These are phyloP conservation scores for Scalopus aquaticus DNA, from an alignment of 2,113 vertebrate genomes.

Conservation along the genomic window DNA sequence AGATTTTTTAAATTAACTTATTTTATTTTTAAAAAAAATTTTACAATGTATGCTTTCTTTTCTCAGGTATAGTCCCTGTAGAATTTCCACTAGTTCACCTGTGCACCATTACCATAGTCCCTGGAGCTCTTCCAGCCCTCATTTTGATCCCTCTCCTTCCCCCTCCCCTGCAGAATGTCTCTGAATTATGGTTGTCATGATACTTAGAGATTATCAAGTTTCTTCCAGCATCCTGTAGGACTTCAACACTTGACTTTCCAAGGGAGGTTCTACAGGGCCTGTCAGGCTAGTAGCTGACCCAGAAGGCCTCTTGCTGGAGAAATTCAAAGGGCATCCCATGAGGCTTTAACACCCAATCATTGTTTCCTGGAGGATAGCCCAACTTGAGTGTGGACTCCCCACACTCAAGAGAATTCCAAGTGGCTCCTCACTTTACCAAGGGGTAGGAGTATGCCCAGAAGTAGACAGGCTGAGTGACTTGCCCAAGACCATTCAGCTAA, in stretches of 20 bases:
- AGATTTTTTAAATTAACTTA: too few relatives aligned
- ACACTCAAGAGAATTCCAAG: background rate
- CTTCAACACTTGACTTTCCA: background rate
- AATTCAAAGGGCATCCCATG: background rate
- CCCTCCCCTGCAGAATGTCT: too few relatives aligned
- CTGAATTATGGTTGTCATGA: too few relatives aligned
- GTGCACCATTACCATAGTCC: too few relatives aligned
- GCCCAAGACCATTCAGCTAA: background rate
- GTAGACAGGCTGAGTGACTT: background rate
- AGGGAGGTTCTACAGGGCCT: background rate
- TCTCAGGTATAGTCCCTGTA: too few relatives aligned
- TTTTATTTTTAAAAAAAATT: too few relatives aligned
- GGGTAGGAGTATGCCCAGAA: background rate
- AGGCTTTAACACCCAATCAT: background rate
- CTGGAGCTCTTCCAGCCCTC: too few relatives aligned
- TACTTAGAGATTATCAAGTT: background rate
- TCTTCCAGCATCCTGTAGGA: background rate
- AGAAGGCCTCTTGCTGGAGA: background rate
- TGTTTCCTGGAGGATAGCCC: background rate
- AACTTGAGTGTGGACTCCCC: background rate
- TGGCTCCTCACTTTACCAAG: background rate
- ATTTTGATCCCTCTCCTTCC: too few relatives aligned
- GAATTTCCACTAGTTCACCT: too few relatives aligned
- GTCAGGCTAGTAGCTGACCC: background rate
- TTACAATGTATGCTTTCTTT: too few relatives aligned